Evolutionary conservation across 1,140 invertebrate species (phyloP), one percentile per base, ranked within the genome.

Genomic region (Phortica variegata): DNA sequence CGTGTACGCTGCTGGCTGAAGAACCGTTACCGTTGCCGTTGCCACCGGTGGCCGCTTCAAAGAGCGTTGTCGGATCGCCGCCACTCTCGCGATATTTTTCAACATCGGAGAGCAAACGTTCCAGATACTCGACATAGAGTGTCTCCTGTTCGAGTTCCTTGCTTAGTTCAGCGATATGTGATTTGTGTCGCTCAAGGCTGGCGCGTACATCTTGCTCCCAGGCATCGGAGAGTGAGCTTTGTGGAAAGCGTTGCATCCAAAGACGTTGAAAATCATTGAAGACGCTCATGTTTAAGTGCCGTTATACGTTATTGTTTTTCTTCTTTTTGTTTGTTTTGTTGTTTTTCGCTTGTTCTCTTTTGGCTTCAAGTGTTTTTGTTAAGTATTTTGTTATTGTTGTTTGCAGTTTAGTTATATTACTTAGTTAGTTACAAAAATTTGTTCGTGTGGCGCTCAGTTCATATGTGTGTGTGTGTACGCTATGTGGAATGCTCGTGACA

Each of bases 191-290:
- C 56, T 87, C 82, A 52, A 94, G 82, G 79, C 92, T 93, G 42
- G 87, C 87, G 65, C 89, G 82, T 54, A 93, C 90, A 82, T 93
- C 89, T 77, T 91, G 89, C 73, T 91, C 90, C 90, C 90, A 93
- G 74, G 88, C 89, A 71, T 87, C 87, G 63, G 91, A 91, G 56
- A 93, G 81, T 58, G 88, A 86, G 79, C 87, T 90, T 69, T 90
- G 88, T 50, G 90, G 90, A 82, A 92, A 93, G 68, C 90, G 82
- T 81, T 91, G 85, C 75, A 86, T 80, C 90, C 90, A 93, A 72
- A 91, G 87, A 72, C 87, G 85, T 78, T 90, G 87, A 77, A 92
- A 91, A 80, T 92, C 90, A 60, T 86, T 85, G 76, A 89, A 91
- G 60, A 91, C 88, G 81, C 89, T 91, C 89, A 91, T 91, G 78